These are phyloP conservation scores for Promerops cafer DNA, from an alignment of 2,113 vertebrate species.

Conservation along the genomic window DNA sequence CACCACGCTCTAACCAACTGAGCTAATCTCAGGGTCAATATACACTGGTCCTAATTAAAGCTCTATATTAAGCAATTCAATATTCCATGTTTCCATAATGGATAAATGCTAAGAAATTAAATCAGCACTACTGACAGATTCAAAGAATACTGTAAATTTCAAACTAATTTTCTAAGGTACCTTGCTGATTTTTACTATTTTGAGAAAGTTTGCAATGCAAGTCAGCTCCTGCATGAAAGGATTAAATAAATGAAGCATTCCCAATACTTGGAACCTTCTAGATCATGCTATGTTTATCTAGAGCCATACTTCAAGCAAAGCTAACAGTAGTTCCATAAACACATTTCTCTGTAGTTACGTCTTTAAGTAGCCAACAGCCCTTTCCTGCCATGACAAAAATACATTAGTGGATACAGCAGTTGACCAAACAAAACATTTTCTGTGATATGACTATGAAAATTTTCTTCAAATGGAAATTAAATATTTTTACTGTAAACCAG, in stretches of 20 bases:
- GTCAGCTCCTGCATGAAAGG: neutral
- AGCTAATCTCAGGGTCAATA: neutral
- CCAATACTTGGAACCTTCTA: neutral
- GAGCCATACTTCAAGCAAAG: neutral
- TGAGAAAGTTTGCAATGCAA: neutral
- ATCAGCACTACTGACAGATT: neutral
- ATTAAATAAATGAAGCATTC: neutral
- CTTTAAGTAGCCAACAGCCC: neutral
- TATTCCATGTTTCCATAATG: neutral
- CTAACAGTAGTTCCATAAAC: neutral
- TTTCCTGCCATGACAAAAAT: neutral
- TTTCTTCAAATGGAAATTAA: neutral
- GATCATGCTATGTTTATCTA: neutral
- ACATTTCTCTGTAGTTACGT: neutral
- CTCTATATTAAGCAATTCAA: neutral
- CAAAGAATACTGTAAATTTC: neutral
- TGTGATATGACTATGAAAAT: neutral
- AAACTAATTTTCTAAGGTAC: neutral
- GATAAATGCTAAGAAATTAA: neutral
- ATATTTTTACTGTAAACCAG: neutral
- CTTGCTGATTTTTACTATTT: neutral
- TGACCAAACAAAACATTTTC: neutral
- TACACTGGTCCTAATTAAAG: neutral
- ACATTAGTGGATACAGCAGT: neutral
- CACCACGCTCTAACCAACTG: neutral